Conservation (phyloP, 2,113 vertebrate genomes). For the Spermophilus dauricus region DNA sequence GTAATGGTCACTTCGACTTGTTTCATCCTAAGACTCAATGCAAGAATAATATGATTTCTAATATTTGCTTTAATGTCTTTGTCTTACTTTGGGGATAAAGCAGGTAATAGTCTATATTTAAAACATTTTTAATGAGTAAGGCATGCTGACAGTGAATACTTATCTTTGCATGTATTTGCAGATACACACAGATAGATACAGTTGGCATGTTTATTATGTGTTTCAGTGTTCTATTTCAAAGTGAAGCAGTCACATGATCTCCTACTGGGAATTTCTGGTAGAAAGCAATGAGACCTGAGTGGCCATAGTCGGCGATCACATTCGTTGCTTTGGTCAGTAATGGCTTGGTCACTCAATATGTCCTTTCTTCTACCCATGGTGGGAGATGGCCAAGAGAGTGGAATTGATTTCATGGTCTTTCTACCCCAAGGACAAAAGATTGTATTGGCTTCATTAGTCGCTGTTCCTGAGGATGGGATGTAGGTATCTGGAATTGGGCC, state of each 20-base stretch:
- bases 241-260: not conserved
- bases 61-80: slow-evolving; percentile 24
- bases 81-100: not conserved
- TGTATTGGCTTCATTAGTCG: not conserved
- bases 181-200: not conserved
- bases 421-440: not conserved
- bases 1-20: not conserved
- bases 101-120: slow-evolving; percentile 14
- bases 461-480: not conserved
- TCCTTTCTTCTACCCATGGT: not conserved
- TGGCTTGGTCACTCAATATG: not conserved
- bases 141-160: not conserved
- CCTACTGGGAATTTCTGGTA: not conserved
- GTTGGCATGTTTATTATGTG: not conserved
- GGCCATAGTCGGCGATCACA: not conserved
- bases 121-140: slow-evolving; percentile 4
- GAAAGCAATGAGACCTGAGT: not conserved
- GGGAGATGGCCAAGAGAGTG: not conserved
- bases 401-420: not conserved
- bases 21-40: not conserved
- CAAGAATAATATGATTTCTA: not conserved
- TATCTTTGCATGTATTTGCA: slow-evolving; percentile 2
- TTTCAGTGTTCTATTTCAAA: slow-evolving; percentile 3
- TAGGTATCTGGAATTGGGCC: not conserved
- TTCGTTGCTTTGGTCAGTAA: not conserved